These are phyloP conservation scores for Ciona savignyi DNA, from an alignment of 23 tunicate genomes.

Conservation along the genomic window DNA sequence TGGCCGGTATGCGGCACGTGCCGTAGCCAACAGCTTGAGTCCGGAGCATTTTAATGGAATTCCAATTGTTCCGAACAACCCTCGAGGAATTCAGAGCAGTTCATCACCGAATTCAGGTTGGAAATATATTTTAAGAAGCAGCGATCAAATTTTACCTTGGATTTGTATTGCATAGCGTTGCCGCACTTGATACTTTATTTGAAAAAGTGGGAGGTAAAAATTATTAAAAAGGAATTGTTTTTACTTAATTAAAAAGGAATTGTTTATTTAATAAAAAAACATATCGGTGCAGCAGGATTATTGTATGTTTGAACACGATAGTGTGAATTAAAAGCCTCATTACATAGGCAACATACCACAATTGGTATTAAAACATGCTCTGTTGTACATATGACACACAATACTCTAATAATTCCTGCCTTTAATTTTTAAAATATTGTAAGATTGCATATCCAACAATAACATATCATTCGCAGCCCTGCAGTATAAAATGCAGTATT, in stretches of 20 bases:
- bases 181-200: background rate
- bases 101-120: constrained; percentile 43
- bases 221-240: background rate
- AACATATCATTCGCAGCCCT: no score
- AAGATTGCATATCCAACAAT: no score
- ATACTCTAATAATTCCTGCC: no score
- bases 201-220: background rate
- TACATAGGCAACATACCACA: no score
- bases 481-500: no score
- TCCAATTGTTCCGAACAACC: constrained; percentile 28
- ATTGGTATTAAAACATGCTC: no score
- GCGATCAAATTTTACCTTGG: background rate
- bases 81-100: constrained; percentile 25
- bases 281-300: background rate
- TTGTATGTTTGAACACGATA: no score
- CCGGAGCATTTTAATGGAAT: constrained; percentile 50
- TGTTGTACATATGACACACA: no score
- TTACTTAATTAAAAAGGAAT: background rate
- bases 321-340: no score
- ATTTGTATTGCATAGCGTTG: background rate
- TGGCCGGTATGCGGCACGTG: constrained; percentile 59
- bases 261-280: background rate
- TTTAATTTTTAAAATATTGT: no score
- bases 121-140: background rate
- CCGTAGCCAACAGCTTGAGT: constrained; percentile 40